These are phyloP conservation scores for Zygogramma bicolorata DNA, from an alignment of 2,888 invertebrate genomes.

Conservation along the genomic window DNA sequence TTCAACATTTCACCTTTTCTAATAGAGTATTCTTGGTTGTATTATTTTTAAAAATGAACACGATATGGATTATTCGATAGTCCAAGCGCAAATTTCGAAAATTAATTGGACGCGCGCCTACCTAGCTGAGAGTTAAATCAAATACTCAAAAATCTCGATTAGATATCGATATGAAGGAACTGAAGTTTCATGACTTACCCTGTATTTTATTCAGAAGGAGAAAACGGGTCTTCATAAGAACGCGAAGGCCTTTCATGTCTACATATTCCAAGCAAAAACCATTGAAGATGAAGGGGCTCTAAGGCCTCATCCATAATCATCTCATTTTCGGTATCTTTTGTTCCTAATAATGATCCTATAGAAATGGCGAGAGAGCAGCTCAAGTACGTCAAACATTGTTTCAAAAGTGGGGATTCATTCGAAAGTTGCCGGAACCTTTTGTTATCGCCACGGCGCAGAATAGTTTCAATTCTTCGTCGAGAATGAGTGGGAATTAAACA, in stretches of 20 bases:
- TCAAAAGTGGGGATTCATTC: slow-evolving; percentile 56
- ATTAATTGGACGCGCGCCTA: no score
- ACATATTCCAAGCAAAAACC: slow-evolving; percentile 44
- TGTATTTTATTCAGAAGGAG: slow-evolving; percentile 26
- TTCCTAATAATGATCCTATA: slow-evolving; percentile 66
- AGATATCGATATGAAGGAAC: no score
- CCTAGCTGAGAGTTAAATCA: no score
- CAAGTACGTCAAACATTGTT: slow-evolving; percentile 59
- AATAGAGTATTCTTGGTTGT: no score
- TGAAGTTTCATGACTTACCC: no score
- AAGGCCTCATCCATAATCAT: slow-evolving; percentile 65
- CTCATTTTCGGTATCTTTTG: slow-evolving; percentile 67
- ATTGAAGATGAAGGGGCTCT: slow-evolving; percentile 43
- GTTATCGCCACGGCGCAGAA: slow-evolving; percentile 58
- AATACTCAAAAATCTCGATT: no score
- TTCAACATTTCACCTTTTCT: no score
- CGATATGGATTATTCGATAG: no score
- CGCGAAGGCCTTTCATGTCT: slow-evolving; percentile 41
- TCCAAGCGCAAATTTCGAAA: no score
- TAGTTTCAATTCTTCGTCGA: slow-evolving; percentile 42
- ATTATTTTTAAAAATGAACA: no score
- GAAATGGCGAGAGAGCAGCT: slow-evolving; percentile 54
- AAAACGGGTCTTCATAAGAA: slow-evolving; percentile 16
- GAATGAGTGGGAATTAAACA: slow-evolving; percentile 55
- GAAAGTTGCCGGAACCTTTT: slow-evolving; percentile 55